Base-by-base conservation (phyloP, 2,797 vertebrate species). In the Avahi laniger region DNA sequence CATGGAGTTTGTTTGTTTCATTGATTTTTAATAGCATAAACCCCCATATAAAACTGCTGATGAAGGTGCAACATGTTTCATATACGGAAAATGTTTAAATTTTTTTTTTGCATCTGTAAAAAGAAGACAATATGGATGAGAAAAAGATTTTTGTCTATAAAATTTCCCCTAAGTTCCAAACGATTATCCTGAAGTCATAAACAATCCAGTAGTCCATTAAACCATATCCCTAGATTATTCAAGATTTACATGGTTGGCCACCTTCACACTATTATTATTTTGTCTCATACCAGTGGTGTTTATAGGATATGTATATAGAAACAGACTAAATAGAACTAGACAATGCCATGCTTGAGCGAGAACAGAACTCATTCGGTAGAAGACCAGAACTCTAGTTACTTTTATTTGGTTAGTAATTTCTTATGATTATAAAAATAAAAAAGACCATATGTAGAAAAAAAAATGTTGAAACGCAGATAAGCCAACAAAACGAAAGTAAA, bases 251-350 rank as follows among this genome's bases (percentile, higher is more conserved):
- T 3, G 96, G 92, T 97, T 95, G 96, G 88, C 91, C 95, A 97
- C 97, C 97, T 98, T 97, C 94, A 78, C 97, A 96, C 50, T 96
- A 96, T 98, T 98, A 97, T 98, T 98, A 98, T 98, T 98, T 98
- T 97, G 98, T 98, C 98, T 98, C 93, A 14, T 75, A 91, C 96
- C 73, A 28, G 46, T 57, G 38, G 48, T 92, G 96, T 98, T 98
- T 98, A 97, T 98, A 97, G 98, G 98, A 98, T 70, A 98, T 59
- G 91, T 76, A 96, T 63, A 85, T 90, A 96, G 97, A 81, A 94
- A 96, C 97, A 98, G 98, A 98, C 98, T 98, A 98, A 98, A 98
- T 98, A 98, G 97, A 98, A 97, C 96, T 91, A 83, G 46, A 84
- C 96, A 28, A 0, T 0, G 28, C 35, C 65, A 22, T 61, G 93